Conservation (phyloP, 2,797 vertebrate species). For the Adelosebastes latens region DNA sequence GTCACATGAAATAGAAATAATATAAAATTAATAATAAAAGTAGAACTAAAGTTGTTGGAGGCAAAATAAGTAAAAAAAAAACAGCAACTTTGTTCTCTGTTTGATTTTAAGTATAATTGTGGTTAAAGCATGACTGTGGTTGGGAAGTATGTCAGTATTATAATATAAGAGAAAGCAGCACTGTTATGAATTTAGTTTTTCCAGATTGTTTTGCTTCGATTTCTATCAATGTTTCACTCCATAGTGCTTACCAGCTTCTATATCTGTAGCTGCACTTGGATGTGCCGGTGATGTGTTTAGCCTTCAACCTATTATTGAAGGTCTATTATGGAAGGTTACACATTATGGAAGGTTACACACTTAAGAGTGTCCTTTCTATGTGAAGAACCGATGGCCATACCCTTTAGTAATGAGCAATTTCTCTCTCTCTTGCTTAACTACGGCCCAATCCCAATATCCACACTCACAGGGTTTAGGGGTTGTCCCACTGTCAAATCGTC, state of each 20-base stretch:
- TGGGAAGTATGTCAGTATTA: neutral
- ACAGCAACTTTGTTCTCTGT: neutral
- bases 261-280: neutral
- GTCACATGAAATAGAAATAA: neutral
- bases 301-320: neutral
- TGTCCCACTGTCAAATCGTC: too few relatives aligned
- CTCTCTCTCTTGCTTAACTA: neutral
- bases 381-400: neutral
- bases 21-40: neutral
- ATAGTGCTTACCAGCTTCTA: neutral
- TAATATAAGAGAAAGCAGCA: too few relatives aligned
- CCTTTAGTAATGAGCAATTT: conserved; percentile 3
- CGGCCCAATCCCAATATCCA: too few relatives aligned
- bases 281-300: neutral
- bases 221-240: neutral
- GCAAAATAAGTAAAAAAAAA: neutral
- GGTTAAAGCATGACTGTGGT: neutral
- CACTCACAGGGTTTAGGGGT: too few relatives aligned
- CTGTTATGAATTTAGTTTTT: neutral
- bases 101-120: neutral
- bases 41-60: neutral
- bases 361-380: neutral
- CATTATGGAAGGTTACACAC: neutral
- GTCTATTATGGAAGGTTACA: neutral
- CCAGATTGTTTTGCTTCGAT: neutral